phyloP scores from a whole-genome alignment of 2,888 invertebrate species.

The Acrocera orbiculus region DNA sequence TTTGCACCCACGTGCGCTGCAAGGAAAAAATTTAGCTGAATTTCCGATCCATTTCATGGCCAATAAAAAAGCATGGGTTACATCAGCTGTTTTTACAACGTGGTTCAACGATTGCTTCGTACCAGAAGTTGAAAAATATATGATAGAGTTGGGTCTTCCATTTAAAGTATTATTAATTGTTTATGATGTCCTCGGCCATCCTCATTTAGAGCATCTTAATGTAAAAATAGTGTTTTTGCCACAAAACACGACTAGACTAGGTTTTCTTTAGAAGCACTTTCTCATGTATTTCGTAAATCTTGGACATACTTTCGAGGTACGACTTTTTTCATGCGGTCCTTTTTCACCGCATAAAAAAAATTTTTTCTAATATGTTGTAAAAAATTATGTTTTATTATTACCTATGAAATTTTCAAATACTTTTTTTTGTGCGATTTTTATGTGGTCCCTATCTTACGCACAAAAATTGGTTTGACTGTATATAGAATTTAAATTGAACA shows the following conservation, averaged over 20 bases:
- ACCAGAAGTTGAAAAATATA: conserved; percentile 11
- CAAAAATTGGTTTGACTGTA: too few relatives aligned
- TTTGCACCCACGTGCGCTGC: conserved; percentile 16
- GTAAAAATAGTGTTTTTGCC: conserved; percentile 14
- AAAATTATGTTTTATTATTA: too few relatives aligned
- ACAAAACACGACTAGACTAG: conserved; percentile 16
- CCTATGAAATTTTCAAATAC: too few relatives aligned
- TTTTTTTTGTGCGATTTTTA: too few relatives aligned
- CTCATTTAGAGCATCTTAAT: conserved; percentile 12
- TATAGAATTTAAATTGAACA: too few relatives aligned
- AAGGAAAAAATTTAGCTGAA: conserved; percentile 13
- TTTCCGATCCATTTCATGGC: conserved; percentile 17
- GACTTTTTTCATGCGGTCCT: too few relatives aligned
- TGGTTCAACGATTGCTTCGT: conserved; percentile 14
- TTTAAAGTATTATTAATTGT: conserved; percentile 12
- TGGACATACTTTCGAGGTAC: too few relatives aligned
- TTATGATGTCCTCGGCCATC: conserved; percentile 11
- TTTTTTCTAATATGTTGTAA: too few relatives aligned
- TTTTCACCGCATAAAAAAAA: too few relatives aligned
- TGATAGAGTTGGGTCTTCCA: conserved; percentile 7
- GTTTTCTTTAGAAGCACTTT: too few relatives aligned
- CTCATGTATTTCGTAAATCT: too few relatives aligned
- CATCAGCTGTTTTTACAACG: conserved; percentile 11
- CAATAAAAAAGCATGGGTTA: conserved; percentile 17
- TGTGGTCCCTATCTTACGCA: too few relatives aligned